These are phyloP conservation scores for Pseudeuparius sepicola DNA, from an alignment of 2,888 invertebrate genomes.

Conservation along the genomic window DNA sequence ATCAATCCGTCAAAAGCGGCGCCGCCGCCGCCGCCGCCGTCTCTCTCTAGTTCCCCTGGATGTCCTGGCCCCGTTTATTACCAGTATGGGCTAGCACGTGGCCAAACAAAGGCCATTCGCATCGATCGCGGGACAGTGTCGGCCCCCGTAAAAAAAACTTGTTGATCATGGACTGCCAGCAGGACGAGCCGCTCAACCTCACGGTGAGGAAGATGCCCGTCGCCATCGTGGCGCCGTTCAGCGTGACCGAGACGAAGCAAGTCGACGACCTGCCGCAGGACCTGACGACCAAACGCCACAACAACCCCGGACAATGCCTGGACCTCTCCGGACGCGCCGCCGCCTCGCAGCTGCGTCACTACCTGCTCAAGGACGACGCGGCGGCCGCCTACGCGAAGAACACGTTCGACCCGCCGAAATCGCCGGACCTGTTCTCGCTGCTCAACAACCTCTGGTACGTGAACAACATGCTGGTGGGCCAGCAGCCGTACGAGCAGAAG, in stretches of 20 bases:
- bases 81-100: no score
- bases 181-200: constrained; percentile 43
- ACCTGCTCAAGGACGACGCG: constrained; percentile 33
- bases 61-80: no score
- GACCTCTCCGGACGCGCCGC: constrained; percentile 19
- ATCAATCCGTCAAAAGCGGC: constrained; percentile 31
- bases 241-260: constrained; percentile 10
- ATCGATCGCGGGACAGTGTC: no score
- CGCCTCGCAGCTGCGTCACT: constrained; percentile 33
- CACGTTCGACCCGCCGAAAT: constrained; percentile 38
- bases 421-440: constrained; percentile 38
- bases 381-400: constrained; percentile 38
- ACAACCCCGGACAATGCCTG: constrained; percentile 23
- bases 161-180: no score
- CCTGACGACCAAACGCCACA: constrained; percentile 32
- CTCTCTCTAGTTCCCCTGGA: background rate
- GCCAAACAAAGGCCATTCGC: no score
- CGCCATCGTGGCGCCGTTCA: constrained; percentile 45
- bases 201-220: constrained; percentile 45
- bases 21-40: no score
- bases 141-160: no score
- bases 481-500: constrained; percentile 8
- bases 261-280: constrained; percentile 38
- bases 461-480: background rate
- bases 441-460: background rate